phyloP scores from a whole-genome alignment of 2,888 invertebrate genomes.

The Eucera pruinosa region DNA sequence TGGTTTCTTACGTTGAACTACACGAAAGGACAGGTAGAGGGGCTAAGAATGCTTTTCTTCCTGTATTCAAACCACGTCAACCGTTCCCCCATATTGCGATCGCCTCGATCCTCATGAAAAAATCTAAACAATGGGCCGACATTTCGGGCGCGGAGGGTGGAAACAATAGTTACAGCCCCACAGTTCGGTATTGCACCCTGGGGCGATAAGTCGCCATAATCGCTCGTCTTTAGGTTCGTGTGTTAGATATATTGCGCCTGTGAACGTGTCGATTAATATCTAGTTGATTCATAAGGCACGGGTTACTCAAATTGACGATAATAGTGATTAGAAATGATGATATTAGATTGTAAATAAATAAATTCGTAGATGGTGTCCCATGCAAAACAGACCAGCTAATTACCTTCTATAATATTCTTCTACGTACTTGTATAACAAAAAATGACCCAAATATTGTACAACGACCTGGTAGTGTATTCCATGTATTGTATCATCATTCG shows the following conservation, averaged over 20 bases:
- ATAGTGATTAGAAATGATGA: background rate
- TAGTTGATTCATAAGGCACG: background rate
- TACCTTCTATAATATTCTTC: no score
- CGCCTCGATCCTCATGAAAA: constrained; percentile 55
- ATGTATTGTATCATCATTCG: no score
- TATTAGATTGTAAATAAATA: no score
- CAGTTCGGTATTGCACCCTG: constrained; percentile 67
- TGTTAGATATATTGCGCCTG: constrained; percentile 4
- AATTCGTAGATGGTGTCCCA: no score
- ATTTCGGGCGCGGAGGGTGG: constrained; percentile 54
- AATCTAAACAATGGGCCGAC: constrained; percentile 68
- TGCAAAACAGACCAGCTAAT: no score
- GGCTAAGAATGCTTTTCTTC: constrained; percentile 40
- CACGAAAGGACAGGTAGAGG: constrained; percentile 19
- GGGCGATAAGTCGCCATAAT: constrained; percentile 67
- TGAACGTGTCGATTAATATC: constrained; percentile 19
- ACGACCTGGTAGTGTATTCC: no score
- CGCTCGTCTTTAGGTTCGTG: constrained; percentile 42
- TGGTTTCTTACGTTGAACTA: constrained; percentile 25
- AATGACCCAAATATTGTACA: no score
- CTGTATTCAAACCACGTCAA: constrained; percentile 66
- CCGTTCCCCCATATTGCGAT: constrained; percentile 57
- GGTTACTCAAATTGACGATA: background rate
- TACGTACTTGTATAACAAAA: no score
- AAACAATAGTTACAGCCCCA: constrained; percentile 62